Base-by-base conservation (phyloP, 1,140 invertebrate species). In the Lanistes nyassanus region DNA sequence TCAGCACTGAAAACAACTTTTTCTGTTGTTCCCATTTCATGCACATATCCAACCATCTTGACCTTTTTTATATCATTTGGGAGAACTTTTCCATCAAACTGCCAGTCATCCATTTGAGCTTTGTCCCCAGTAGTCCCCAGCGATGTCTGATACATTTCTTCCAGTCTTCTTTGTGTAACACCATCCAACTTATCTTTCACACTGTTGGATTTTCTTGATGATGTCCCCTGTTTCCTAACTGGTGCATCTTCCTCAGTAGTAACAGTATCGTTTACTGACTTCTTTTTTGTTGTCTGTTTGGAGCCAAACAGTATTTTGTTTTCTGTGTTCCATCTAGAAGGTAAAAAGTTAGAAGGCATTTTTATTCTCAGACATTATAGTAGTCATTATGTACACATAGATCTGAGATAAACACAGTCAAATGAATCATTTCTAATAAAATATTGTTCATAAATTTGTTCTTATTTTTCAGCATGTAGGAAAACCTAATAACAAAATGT, bases 261-360 rank as follows among this genome's bases (percentile, higher is more conserved):
- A 19, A 39, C 42, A 51, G 29, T 21, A 19, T 60, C 42, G 2
- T 11, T 42, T 23, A 26, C 42, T 11, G 56, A 23, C 60, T 72
- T 62, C 36, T 42, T 34, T 37, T 55, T 56, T 55, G 31, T 16
- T 55, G 31, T 23, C n/a, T 56, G 34, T 56, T 42, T 58, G 36
- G 70, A 37, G 16, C 70, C 70, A 42, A 62, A 72, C 34, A 72
- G 70, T 11, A 72, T 53, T 37, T 72, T 72, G 70, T 72, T 72
- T 72, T 72, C 70, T 37, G 34, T 16, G 56, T 72, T 72, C 70
- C 70, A 72, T 36, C 70, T 72, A 56, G 3, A n/a, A 51, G 58
- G 56, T 26, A 11, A 60, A 34, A 21, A 71, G 2, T 51, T 36
- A 42, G 13, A 55, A 62, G 42, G 29, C n/a, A 42, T 19, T 11